Percentiles rank a stretch among this genome's conserved stretches.
These are phyloP conservation scores for Drosophila longiperda DNA, from an alignment of 2,888 invertebrate species.

Conservation along the genomic window DNA sequence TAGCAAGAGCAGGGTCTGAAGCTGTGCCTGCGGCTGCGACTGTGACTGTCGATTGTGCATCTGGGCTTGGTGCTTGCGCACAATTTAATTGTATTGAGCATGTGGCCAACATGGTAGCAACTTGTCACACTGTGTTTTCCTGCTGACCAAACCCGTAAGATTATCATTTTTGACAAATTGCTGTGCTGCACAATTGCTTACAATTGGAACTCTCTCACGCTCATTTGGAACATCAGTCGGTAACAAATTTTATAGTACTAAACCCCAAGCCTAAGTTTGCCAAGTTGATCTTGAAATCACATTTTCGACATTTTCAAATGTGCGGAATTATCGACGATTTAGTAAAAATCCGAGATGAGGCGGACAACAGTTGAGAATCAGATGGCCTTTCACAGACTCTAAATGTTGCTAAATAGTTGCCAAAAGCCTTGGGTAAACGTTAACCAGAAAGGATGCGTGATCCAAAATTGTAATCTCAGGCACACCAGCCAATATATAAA, in stretches of 20 bases:
- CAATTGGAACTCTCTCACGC: not conserved
- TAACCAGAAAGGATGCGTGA: too few relatives aligned
- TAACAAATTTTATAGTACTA: not conserved
- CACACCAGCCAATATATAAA: too few relatives aligned
- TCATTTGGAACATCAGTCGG: not conserved
- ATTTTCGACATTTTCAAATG: not conserved
- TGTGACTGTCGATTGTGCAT: conserved; percentile 6
- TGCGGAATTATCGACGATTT: not conserved
- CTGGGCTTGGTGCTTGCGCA: conserved; percentile 17
- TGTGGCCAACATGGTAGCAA: conserved; percentile 47
- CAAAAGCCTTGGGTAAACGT: not conserved
- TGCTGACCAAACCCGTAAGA: conserved; percentile 62
- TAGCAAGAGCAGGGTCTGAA: not conserved
- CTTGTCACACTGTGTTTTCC: conserved; percentile 34
- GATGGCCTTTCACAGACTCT: not conserved
- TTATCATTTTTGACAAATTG: conserved; percentile 79
- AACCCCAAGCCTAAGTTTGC: not conserved
- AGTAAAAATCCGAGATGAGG: not conserved
- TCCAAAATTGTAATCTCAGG: not conserved
- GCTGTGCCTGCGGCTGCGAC: not conserved
- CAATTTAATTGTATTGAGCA: conserved; percentile 69
- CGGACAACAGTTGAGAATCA: not conserved
- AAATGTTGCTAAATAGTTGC: not conserved
- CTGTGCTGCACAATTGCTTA: conserved; percentile 36
- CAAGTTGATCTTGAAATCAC: not conserved